Evolutionary conservation across 2,113 vertebrate species (phyloP).

Genomic region (Laticauda laticaudata): DNA sequence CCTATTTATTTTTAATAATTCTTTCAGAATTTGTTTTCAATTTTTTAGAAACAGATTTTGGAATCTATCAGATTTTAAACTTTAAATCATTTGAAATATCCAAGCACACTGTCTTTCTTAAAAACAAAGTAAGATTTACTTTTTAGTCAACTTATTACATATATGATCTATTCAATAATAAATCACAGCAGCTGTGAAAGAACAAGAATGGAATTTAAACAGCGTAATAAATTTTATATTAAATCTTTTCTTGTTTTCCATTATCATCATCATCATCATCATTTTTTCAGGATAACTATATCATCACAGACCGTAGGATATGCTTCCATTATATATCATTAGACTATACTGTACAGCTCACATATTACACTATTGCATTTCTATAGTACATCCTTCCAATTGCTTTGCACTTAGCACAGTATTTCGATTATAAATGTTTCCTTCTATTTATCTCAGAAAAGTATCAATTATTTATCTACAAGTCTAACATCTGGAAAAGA

Average conservation of each 20-base stretch:
- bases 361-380: neutral
- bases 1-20: neutral
- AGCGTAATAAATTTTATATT: neutral
- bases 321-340: neutral
- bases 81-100: neutral
- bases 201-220: neutral
- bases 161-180: neutral
- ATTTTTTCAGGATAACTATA: neutral
- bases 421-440: neutral
- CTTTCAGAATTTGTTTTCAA: neutral
- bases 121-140: neutral
- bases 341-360: neutral
- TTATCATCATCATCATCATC: neutral
- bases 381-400: neutral
- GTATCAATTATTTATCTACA: neutral
- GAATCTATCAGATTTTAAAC: neutral
- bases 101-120: neutral
- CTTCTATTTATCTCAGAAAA: neutral
- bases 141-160: neutral
- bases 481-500: neutral
- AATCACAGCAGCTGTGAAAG: neutral
- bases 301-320: neutral
- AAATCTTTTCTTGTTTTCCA: neutral
- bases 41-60: neutral
- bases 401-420: neutral